phyloP scores from a whole-genome alignment of 2,113 vertebrate genomes.

The Sebastes schlegelii region DNA sequence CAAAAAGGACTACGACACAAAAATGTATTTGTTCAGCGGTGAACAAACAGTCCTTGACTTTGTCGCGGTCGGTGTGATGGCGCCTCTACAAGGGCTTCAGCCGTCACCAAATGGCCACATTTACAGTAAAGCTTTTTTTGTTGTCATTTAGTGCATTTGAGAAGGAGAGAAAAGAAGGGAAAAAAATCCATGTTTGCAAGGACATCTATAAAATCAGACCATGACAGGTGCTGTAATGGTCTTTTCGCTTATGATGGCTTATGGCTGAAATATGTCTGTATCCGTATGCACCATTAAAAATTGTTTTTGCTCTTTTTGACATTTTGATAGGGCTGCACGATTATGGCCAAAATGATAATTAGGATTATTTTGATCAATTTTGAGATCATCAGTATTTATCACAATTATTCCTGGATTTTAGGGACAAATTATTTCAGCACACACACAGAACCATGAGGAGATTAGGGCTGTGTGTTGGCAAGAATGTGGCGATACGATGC shows the following conservation, averaged over 20 bases:
- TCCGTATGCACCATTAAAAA: neutral
- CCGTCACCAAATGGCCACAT: conserved; percentile 14
- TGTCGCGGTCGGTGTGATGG: neutral
- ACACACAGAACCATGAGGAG: too few species aligned
- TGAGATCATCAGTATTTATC: too few species aligned
- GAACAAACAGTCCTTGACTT: conserved; percentile 29
- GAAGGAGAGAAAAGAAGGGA: too few species aligned
- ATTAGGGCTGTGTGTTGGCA: too few species aligned
- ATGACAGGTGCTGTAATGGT: conserved; percentile 20
- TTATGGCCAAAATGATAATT: too few species aligned
- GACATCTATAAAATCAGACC: conserved; percentile 11
- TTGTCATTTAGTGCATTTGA: conserved; percentile 24
- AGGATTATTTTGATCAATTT: too few species aligned
- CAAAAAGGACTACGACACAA: conserved; percentile 1
- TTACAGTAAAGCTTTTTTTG: conserved; percentile 15
- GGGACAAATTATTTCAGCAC: too few species aligned
- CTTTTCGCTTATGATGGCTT: neutral
- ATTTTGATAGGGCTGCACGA: too few species aligned
- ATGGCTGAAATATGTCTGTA: neutral
- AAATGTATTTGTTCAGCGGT: neutral
- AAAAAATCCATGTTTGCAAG: conserved; percentile 5
- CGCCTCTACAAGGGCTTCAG: neutral
- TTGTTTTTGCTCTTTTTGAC: too few species aligned
- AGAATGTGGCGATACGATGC: too few species aligned
- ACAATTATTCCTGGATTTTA: too few species aligned